Conservation (phyloP, 2,888 invertebrate genomes). For the Torymus auratus region DNA sequence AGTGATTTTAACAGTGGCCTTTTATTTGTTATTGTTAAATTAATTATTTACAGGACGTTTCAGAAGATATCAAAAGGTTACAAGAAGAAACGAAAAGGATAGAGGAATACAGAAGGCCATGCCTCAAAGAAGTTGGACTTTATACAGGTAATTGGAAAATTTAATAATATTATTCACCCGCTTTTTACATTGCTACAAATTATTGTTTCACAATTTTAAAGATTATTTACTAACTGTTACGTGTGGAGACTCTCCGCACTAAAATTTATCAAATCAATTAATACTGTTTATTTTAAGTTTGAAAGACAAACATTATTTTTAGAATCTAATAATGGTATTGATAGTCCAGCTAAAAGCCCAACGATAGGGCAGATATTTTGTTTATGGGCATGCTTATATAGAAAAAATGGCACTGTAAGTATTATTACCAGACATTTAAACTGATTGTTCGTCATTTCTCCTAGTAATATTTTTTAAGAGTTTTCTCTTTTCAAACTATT, state of each 20-base stretch:
- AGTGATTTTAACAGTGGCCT: background rate
- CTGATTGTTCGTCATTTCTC: too few relatives aligned
- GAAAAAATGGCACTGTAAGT: conserved; percentile 42
- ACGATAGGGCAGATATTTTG: conserved; percentile 41
- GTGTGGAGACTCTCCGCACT: too few relatives aligned
- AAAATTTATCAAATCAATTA: too few relatives aligned
- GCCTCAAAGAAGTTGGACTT: conserved; percentile 36
- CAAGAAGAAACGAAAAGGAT: conserved; percentile 39
- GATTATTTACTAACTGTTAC: background rate
- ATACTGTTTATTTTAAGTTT: too few relatives aligned
- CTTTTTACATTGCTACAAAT: background rate
- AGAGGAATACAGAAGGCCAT: conserved; percentile 43
- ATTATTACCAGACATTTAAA: too few relatives aligned
- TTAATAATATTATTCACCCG: background rate
- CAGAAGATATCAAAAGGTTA: conserved; percentile 25
- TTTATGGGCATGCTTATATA: conserved; percentile 40
- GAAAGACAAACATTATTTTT: background rate
- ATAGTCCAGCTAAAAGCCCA: conserved; percentile 30
- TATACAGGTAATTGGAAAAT: conserved; percentile 14
- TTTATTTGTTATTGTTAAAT: background rate
- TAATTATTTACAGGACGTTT: conserved; percentile 14
- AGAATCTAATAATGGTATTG: conserved; percentile 16
- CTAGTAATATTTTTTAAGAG: too few relatives aligned
- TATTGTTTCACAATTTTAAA: background rate
- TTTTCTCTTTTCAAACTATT: too few relatives aligned